These are phyloP conservation scores for Calyptommatus sinebrachiatus DNA, from an alignment of 2,113 vertebrate species.

Conservation along the genomic window DNA sequence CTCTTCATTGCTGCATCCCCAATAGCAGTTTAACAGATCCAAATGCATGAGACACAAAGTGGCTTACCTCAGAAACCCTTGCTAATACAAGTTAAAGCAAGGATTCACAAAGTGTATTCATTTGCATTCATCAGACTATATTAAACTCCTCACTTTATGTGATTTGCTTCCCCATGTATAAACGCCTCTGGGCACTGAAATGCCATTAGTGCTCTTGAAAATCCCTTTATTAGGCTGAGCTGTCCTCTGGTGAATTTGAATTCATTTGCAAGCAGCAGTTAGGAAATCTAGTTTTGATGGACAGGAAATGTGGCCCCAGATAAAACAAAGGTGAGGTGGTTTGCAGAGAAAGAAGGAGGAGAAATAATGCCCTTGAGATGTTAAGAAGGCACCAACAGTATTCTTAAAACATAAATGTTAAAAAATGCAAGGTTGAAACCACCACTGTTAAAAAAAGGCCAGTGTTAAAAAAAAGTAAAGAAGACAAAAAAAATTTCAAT, in stretches of 20 bases:
- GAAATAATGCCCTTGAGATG: not conserved
- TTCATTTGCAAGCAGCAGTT: not conserved
- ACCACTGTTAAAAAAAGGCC: not conserved
- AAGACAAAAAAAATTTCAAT: not conserved
- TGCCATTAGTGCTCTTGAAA: constrained; percentile 12
- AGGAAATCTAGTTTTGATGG: not conserved
- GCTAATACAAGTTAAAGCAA: constrained; percentile 5
- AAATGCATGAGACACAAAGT: constrained; percentile 1
- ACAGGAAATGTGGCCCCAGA: not conserved
- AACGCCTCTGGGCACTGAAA: not conserved
- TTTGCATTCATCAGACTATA: constrained; percentile 10
- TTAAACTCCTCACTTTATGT: not conserved
- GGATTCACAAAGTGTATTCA: constrained; percentile 9
- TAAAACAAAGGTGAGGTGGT: not conserved
- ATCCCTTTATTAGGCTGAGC: constrained; percentile 12
- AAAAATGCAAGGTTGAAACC: not conserved
- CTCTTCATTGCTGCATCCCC: not conserved
- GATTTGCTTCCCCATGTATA: constrained; percentile 15
- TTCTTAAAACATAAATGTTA: not conserved
- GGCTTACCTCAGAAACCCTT: not conserved
- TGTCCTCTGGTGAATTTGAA: not conserved
- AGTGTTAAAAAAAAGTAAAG: no score
- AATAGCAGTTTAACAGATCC: not conserved
- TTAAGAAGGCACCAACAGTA: not conserved
- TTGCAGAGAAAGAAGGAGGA: not conserved